Base-by-base conservation (phyloP, 37 sponge, comb jelly and placozoan species). In the Petrosia ficiformis region DNA sequence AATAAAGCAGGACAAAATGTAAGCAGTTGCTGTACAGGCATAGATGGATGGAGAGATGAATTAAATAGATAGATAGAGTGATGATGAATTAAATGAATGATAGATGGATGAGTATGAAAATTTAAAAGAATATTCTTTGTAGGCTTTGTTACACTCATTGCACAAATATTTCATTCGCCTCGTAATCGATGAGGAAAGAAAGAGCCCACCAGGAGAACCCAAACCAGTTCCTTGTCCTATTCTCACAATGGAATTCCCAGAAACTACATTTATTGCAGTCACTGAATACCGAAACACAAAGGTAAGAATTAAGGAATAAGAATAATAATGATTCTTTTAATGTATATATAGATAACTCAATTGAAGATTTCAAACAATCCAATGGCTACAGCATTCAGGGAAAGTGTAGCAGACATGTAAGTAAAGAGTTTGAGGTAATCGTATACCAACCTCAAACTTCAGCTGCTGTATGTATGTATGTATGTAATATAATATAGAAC, bases 271-370 rank as follows among this genome's bases (percentile, higher is more conserved):
- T 48, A 79, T 93, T 28, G 88, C 93, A 35, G 93, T 93, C 26
- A 93, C 93, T 11, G 93, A 89, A 0, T 93, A 93, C 41, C 93
- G 88, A 70, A 93, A 93, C 72, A 89, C 87, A 64, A 86, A 85
- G 77, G 81, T 80, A 4, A 32, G n/a, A n/a, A n/a, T n/a, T n/a
- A n/a, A n/a, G n/a, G n/a, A n/a, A n/a, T n/a, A n/a, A n/a, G n/a
- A n/a, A n/a, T n/a, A n/a, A n/a, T n/a, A n/a, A n/a, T n/a, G n/a
- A n/a, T n/a, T n/a, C n/a, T 48, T 48, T 48, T 48, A 19, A 48
- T 8, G 54, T 48, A 19, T 48, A 19, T n/a, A 19, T 70, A 84
- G 85, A 86, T 93, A 4, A 93, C 93, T 2, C 93, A 93, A 48
- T 61, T 93, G 56, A 93, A 93, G 44, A 93, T 93, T 59, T 68